Conservation (phyloP, 2,113 vertebrate genomes). For the Prietella phreatophila region DNA sequence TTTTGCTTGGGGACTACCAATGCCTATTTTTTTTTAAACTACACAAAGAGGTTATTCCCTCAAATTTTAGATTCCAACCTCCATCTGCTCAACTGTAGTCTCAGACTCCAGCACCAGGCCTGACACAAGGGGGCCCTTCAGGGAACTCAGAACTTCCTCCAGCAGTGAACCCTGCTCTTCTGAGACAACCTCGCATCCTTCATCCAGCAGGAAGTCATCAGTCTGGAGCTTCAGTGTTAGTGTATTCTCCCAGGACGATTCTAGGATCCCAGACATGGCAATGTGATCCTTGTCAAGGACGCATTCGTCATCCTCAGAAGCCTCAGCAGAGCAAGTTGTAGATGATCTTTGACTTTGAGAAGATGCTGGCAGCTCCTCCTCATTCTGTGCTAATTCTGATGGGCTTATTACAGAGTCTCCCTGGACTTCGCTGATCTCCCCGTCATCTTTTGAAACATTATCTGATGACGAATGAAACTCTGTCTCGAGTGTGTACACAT, state of each 20-base stretch:
- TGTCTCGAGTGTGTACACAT: neutral
- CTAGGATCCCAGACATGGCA: constrained; percentile 18
- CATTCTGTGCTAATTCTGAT: constrained; percentile 12
- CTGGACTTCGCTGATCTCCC: constrained; percentile 51
- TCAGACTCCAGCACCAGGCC: constrained; percentile 53
- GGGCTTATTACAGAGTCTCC: constrained; percentile 55
- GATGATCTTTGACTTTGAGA: constrained; percentile 24
- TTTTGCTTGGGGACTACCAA: neutral
- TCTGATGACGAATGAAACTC: neutral
- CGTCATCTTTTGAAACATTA: constrained; percentile 39
- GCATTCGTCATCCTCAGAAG: constrained; percentile 38
- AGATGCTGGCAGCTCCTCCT: constrained; percentile 29
- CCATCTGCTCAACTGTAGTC: constrained; percentile 31
- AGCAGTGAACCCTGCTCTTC: constrained; percentile 67
- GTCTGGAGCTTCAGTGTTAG: constrained; percentile 60
- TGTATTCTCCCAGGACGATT: constrained; percentile 51
- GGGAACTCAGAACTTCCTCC: constrained; percentile 72
- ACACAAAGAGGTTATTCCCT: neutral
- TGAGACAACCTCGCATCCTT: constrained; percentile 38
- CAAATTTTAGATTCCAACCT: constrained; percentile 29
- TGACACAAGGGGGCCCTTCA: constrained; percentile 64
- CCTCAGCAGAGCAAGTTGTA: constrained; percentile 30
- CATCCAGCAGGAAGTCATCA: constrained; percentile 56
- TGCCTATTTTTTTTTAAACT: neutral
- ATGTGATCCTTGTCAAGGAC: constrained; percentile 51